These are phyloP conservation scores for Cryptus viduatorius DNA, from an alignment of 2,888 invertebrate genomes.

Conservation along the genomic window DNA sequence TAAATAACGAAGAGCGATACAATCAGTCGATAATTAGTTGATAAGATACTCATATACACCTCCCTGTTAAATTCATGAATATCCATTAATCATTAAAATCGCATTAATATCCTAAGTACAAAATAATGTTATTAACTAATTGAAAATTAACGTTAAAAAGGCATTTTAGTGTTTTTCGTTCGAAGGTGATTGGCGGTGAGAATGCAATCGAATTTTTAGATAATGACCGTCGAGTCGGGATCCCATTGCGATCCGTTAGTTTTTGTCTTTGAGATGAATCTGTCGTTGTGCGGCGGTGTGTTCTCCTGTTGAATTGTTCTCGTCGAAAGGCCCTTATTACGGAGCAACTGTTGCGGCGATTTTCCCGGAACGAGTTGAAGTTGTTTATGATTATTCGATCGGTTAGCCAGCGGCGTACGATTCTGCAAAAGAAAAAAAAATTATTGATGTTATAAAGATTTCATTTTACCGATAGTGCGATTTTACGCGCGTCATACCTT, in stretches of 20 bases:
- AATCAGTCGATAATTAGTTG: constrained; percentile 58
- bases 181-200: constrained; percentile 5
- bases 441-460: not conserved
- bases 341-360: constrained; percentile 75
- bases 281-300: constrained; percentile 76
- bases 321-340: constrained; percentile 70
- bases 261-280: constrained; percentile 70
- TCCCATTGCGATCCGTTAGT: constrained; percentile 78
- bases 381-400: constrained; percentile 78
- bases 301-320: constrained; percentile 77
- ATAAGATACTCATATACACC: constrained; percentile 5
- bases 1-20: constrained; percentile 57
- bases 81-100: constrained; percentile 38
- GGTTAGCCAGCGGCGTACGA: constrained; percentile 80
- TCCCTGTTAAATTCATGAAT: constrained; percentile 13
- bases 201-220: constrained; percentile 69
- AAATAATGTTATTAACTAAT: constrained; percentile 24
- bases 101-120: constrained; percentile 44
- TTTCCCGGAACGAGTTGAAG: constrained; percentile 65
- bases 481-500: constrained; percentile 67
- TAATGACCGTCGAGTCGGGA: constrained; percentile 78
- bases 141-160: constrained; percentile 17
- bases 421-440: constrained; percentile 70
- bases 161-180: constrained; percentile 22
- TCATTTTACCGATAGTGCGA: not conserved